A percentile compares a stretch with the other conserved stretches of the same genome.
Evolutionary conservation across 2,888 invertebrate genomes (phyloP).

Genomic region (Agrotis exclamationis): DNA sequence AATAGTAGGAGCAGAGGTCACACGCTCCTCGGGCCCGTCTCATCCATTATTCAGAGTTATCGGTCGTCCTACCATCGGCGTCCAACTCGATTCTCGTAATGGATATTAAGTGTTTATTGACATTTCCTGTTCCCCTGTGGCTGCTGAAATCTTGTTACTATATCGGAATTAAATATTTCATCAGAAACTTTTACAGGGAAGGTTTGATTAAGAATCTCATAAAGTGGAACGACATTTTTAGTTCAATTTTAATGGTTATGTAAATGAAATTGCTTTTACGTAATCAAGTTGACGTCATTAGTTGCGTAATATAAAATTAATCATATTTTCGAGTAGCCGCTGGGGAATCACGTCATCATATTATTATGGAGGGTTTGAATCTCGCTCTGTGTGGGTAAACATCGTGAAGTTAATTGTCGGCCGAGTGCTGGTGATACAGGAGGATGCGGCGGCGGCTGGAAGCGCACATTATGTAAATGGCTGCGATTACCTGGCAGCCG

Average conservation of each 20-base stretch:
- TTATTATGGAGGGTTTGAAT: neutral
- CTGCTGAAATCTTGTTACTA: slow-evolving; percentile 54
- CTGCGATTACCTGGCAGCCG: slow-evolving; percentile 67
- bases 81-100: slow-evolving; percentile 77
- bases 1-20: slow-evolving; percentile 68
- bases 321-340: slow-evolving; percentile 19
- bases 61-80: slow-evolving; percentile 69
- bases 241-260: slow-evolving; percentile 7
- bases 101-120: slow-evolving; percentile 81
- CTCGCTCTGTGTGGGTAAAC: slow-evolving; percentile 16
- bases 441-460: slow-evolving; percentile 35
- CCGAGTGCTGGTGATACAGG: slow-evolving; percentile 35
- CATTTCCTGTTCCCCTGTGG: slow-evolving; percentile 68
- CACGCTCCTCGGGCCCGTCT: slow-evolving; percentile 70
- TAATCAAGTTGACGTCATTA: slow-evolving; percentile 23
- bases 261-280: slow-evolving; percentile 31
- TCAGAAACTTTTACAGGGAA: slow-evolving; percentile 6
- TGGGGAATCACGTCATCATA: neutral
- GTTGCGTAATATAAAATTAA: slow-evolving; percentile 11
- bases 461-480: slow-evolving; percentile 71
- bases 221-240: slow-evolving; percentile 8
- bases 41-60: slow-evolving; percentile 83
- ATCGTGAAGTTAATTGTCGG: slow-evolving; percentile 42
- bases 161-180: slow-evolving; percentile 22
- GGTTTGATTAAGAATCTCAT: slow-evolving; percentile 9